These are phyloP conservation scores for Adrianichthys oophorus DNA, from an alignment of 2,797 vertebrate genomes.

Conservation along the genomic window DNA sequence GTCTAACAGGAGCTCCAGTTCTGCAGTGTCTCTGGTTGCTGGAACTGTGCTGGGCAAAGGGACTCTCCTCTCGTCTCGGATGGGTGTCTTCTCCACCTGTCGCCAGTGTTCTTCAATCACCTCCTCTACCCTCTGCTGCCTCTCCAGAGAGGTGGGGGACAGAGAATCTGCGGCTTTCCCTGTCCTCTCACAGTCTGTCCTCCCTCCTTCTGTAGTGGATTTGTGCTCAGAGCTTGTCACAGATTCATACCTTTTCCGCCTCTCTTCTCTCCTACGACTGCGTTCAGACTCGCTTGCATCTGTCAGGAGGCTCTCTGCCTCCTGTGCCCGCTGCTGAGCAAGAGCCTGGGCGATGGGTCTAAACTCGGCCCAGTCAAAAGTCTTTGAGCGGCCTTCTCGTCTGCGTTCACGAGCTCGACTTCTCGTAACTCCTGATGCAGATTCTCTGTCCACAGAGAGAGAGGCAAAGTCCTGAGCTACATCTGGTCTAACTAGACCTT, in stretches of 20 bases:
- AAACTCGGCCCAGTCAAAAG: constrained; percentile 86
- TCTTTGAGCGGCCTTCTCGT: constrained; percentile 83
- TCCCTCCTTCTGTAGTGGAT: constrained; percentile 20
- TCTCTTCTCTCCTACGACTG: constrained; percentile 77
- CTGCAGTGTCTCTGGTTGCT: constrained; percentile 57
- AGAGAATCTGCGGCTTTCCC: constrained; percentile 15
- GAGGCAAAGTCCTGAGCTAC: constrained; percentile 79
- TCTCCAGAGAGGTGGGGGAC: constrained; percentile 47
- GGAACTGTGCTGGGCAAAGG: constrained; percentile 63
- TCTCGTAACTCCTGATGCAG: constrained; percentile 56
- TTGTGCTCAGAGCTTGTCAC: constrained; percentile 56
- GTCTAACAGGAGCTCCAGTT: constrained; percentile 79
- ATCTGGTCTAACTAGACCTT: constrained; percentile 75
- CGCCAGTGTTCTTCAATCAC: constrained; percentile 85
- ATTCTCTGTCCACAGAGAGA: constrained; percentile 75
- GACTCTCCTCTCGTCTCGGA: constrained; percentile 79
- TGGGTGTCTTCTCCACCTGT: constrained; percentile 83
- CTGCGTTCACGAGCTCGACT: constrained; percentile 79
- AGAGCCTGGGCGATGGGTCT: constrained; percentile 82
- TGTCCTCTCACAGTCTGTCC: constrained; percentile 55
- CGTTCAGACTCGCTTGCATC: constrained; percentile 72
- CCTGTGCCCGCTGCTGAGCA: constrained; percentile 79
- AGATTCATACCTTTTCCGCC: constrained; percentile 77
- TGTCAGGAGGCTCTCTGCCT: constrained; percentile 69
- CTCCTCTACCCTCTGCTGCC: constrained; percentile 79